phyloP scores from a whole-genome alignment of 1,140 invertebrate genomes.

The Amyelois transitella region DNA sequence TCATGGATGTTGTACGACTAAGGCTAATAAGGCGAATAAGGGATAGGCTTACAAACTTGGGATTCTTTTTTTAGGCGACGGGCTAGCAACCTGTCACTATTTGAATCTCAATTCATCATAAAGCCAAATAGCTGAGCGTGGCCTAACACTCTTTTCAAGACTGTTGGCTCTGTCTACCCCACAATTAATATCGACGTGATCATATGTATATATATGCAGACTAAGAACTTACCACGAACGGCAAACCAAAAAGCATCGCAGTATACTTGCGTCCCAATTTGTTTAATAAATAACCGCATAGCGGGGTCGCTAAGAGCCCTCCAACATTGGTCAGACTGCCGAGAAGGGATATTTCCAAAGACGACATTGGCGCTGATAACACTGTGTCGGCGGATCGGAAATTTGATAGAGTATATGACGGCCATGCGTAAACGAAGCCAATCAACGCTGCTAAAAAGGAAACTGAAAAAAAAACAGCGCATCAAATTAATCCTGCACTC shows the following conservation, averaged over 20 bases:
- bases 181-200: neutral
- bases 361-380: constrained; percentile 35
- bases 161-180: too few species aligned
- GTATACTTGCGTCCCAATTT: constrained; percentile 47
- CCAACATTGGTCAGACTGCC: constrained; percentile 52
- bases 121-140: too few species aligned
- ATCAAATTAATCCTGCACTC: too few species aligned
- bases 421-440: constrained; percentile 54
- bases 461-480: constrained; percentile 41
- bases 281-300: constrained; percentile 40
- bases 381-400: constrained; percentile 46
- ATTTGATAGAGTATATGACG: constrained; percentile 41
- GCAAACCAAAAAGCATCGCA: constrained; percentile 50
- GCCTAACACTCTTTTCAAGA: too few species aligned
- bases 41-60: too few species aligned
- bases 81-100: too few species aligned
- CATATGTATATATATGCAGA: neutral
- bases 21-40: too few species aligned
- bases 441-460: constrained; percentile 33
- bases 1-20: too few species aligned
- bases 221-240: constrained; percentile 39
- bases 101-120: too few species aligned
- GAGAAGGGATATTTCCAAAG: constrained; percentile 35
- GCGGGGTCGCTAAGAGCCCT: constrained; percentile 38
- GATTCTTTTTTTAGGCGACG: too few species aligned